Conservation (phyloP, 2,888 invertebrate species). For the Epicampocera succincta region DNA sequence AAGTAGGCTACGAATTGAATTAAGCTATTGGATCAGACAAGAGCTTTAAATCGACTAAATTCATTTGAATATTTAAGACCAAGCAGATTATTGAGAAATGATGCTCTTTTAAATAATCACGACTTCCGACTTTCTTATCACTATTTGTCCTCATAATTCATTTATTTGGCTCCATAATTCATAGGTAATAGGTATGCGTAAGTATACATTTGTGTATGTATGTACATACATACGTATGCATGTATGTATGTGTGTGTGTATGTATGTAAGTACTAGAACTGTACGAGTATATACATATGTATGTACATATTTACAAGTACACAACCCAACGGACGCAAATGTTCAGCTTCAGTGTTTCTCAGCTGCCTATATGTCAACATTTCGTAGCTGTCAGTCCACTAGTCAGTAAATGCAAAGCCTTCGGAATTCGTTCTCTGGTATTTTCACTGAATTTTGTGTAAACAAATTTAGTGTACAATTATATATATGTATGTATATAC, state of each 20-base stretch:
- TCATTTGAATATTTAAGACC: not conserved
- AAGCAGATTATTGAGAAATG: not conserved
- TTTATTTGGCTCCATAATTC: not conserved
- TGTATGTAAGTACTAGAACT: not conserved
- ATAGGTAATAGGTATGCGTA: not conserved
- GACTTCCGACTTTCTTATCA: constrained; percentile 46
- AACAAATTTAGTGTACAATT: too few relatives aligned
- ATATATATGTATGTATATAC: too few relatives aligned
- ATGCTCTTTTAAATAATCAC: constrained; percentile 29
- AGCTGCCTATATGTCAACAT: too few relatives aligned
- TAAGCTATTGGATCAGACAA: constrained; percentile 18
- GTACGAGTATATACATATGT: not conserved
- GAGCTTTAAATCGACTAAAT: constrained; percentile 50
- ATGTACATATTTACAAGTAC: not conserved
- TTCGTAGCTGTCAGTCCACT: too few relatives aligned
- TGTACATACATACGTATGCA: not conserved
- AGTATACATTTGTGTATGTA: not conserved
- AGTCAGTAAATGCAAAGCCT: too few relatives aligned
- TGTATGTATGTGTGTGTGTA: not conserved
- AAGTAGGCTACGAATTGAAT: not conserved
- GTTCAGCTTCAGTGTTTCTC: too few relatives aligned
- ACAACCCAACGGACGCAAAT: too few relatives aligned
- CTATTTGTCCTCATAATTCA: too few relatives aligned
- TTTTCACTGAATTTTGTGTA: too few relatives aligned
- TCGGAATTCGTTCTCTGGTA: too few relatives aligned